phyloP scores from a whole-genome alignment of 2,888 invertebrate species.

The Caenorhabditis angaria region DNA sequence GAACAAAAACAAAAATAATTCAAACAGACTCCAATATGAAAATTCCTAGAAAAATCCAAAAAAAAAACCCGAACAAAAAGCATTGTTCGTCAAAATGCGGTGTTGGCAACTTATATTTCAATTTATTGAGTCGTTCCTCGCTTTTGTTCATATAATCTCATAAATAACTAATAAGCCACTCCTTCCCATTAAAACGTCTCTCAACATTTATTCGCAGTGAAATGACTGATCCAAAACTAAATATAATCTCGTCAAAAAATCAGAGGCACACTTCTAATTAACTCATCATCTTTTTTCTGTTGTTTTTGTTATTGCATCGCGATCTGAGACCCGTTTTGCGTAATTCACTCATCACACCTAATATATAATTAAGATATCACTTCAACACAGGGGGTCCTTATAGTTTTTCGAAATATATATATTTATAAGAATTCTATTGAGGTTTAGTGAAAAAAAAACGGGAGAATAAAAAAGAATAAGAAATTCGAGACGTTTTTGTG shows the following conservation, averaged over 20 bases:
- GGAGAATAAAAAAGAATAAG: not conserved
- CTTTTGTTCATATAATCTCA: not conserved
- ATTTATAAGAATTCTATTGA: no score
- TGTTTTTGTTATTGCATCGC: slow-evolving; percentile 1
- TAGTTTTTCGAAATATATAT: not conserved
- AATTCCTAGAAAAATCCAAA: no score
- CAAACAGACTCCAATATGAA: no score
- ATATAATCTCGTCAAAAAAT: slow-evolving; percentile 1
- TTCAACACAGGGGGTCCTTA: not conserved
- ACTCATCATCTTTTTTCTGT: no score
- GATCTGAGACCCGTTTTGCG: slow-evolving; percentile 4
- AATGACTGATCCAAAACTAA: not conserved
- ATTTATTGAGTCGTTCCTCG: not conserved
- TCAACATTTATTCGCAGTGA: not conserved
- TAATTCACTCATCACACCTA: not conserved
- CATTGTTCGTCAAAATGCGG: no score
- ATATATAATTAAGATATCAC: slow-evolving; percentile 2
- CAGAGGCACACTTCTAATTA: slow-evolving; percentile 2
- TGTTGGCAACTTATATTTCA: not conserved
- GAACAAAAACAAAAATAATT: no score
- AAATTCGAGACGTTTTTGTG: not conserved
- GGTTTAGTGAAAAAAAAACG: not conserved
- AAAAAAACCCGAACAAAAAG: not conserved
- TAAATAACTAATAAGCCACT: not conserved
- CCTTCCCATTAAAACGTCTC: not conserved